A percentile compares a stretch with the other conserved stretches of the same genome.
These are phyloP conservation scores for Aphelinus certus DNA, from an alignment of 1,140 invertebrate genomes.

Conservation along the genomic window DNA sequence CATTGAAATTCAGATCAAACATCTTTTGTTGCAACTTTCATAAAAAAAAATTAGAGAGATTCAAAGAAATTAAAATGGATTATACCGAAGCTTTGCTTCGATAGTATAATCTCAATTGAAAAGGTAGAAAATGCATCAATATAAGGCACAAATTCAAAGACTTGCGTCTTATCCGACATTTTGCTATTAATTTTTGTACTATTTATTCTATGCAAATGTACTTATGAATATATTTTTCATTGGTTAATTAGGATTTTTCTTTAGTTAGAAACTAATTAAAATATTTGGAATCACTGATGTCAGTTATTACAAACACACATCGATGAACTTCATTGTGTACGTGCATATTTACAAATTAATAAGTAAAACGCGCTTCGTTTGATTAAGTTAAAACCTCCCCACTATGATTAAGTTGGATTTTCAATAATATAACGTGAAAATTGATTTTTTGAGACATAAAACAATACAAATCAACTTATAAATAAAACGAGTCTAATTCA, in stretches of 20 bases:
- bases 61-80: too few relatives aligned
- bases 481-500: not conserved
- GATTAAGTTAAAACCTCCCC: slow-evolving; percentile 7
- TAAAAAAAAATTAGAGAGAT: not conserved
- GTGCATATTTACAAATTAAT: slow-evolving; percentile 31
- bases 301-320: slow-evolving; percentile 29
- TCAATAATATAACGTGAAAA: too few relatives aligned
- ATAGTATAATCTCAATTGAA: slow-evolving; percentile 24
- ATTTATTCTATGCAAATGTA: slow-evolving; percentile 27
- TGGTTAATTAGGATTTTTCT: slow-evolving; percentile 11
- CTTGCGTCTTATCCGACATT: slow-evolving; percentile 17
- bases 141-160: slow-evolving; percentile 37
- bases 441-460: too few relatives aligned
- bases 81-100: not conserved
- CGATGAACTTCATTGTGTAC: slow-evolving; percentile 6
- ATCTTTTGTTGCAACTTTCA: not conserved
- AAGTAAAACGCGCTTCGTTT: slow-evolving; percentile 25
- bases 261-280: slow-evolving; percentile 16
- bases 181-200: slow-evolving; percentile 29
- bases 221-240: slow-evolving; percentile 1
- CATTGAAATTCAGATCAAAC: slow-evolving; percentile 17
- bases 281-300: slow-evolving; percentile 23
- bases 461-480: not conserved
- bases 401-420: not conserved
- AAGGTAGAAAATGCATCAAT: slow-evolving; percentile 31